phyloP scores from a whole-genome alignment of 92 coral and sea anemone species.

The Epizoanthus stellaris region DNA sequence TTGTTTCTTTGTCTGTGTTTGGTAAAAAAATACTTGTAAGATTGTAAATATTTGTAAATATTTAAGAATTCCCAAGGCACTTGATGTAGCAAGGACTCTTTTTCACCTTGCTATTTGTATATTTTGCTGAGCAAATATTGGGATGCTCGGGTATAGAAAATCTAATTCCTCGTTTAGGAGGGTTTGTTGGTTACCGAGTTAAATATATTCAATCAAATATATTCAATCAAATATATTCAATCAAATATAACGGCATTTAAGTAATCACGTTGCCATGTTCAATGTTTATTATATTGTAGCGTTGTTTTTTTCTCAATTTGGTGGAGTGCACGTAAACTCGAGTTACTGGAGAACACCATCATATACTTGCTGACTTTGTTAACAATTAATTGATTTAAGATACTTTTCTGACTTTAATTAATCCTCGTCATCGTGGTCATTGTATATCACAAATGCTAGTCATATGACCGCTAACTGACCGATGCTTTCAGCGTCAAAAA shows the following conservation, averaged over 20 bases:
- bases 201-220: too few relatives aligned
- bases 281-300: background rate
- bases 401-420: too few relatives aligned
- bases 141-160: background rate
- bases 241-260: background rate
- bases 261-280: background rate
- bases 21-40: background rate
- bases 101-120: conserved; percentile 26
- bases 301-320: too few relatives aligned
- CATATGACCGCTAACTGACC: too few relatives aligned
- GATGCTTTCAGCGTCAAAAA: too few relatives aligned
- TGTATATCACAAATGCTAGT: too few relatives aligned
- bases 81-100: conserved; percentile 5
- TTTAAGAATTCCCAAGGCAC: background rate
- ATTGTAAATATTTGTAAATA: conserved; percentile 24
- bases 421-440: too few relatives aligned
- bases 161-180: conserved; percentile 29
- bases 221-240: background rate
- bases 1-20: background rate
- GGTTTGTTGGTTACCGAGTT: background rate
- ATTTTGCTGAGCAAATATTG: conserved; percentile 21
- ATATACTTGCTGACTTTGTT: too few relatives aligned
- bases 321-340: too few relatives aligned
- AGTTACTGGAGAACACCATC: too few relatives aligned
- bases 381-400: too few relatives aligned